These are phyloP conservation scores for Eleutherodactylus coqui DNA, from an alignment of 2,797 vertebrate species.

Conservation along the genomic window DNA sequence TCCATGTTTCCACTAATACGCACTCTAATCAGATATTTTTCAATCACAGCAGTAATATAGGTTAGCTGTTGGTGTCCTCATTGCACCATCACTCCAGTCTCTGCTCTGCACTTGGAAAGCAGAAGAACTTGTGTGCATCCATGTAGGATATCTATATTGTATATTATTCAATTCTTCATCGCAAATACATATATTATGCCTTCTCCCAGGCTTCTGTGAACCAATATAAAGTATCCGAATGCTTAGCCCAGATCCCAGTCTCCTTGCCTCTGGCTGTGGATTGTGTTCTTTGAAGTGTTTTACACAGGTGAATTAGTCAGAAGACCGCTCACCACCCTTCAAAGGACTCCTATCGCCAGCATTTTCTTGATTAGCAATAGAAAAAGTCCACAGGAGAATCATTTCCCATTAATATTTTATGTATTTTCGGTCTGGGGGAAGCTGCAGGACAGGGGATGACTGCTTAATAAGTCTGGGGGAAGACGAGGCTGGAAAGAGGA, in stretches of 20 bases:
- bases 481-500: background rate
- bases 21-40: background rate
- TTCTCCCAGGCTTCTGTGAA: background rate
- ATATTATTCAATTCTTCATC: no score
- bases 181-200: background rate
- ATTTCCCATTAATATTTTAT: slow-evolving; percentile 45
- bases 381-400: slow-evolving; percentile 1
- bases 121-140: background rate
- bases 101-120: background rate
- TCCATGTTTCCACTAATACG: background rate
- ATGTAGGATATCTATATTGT: background rate
- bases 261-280: slow-evolving; percentile 9
- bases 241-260: background rate
- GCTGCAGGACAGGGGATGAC: background rate
- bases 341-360: slow-evolving; percentile 18
- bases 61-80: slow-evolving; percentile 50
- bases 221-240: background rate
- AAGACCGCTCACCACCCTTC: slow-evolving; percentile 18
- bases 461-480: background rate
- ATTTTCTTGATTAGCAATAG: slow-evolving; percentile 42
- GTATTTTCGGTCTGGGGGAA: slow-evolving; percentile 16
- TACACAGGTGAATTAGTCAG: slow-evolving; percentile 24
- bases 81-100: slow-evolving; percentile 11
- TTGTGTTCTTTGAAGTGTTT: slow-evolving; percentile 44
- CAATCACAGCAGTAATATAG: slow-evolving; percentile 37